phyloP scores from a whole-genome alignment of 2,888 invertebrate species.

The Branchinecta sandiegonensis region DNA sequence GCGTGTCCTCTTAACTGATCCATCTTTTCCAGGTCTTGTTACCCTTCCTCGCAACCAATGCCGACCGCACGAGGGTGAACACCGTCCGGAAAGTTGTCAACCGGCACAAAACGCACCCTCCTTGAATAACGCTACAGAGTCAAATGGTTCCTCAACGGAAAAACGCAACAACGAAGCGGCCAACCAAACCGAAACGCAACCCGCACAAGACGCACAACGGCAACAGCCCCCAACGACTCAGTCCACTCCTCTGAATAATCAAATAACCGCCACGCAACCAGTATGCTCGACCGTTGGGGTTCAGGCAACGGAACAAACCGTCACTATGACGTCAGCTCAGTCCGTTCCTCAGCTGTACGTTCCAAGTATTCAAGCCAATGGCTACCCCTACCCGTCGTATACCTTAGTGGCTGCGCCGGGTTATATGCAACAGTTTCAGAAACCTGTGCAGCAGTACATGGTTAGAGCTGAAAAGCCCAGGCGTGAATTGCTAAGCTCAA shows the following conservation, averaged over 20 bases:
- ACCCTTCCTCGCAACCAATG: slow-evolving; percentile 64
- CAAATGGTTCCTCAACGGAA: background rate
- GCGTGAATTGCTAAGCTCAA: slow-evolving; percentile 33
- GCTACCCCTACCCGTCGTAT: slow-evolving; percentile 22
- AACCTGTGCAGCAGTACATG: slow-evolving; percentile 34
- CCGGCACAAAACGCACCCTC: slow-evolving; percentile 45
- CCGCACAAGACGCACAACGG: slow-evolving; percentile 12
- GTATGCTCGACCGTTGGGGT: slow-evolving; percentile 1
- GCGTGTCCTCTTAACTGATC: slow-evolving; percentile 20
- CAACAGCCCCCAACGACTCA: slow-evolving; percentile 22
- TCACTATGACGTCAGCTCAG: slow-evolving; percentile 19
- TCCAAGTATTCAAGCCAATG: slow-evolving; percentile 20
- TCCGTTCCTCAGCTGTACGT: slow-evolving; percentile 17
- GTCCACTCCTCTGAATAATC: slow-evolving; percentile 43
- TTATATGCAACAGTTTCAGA: slow-evolving; percentile 28
- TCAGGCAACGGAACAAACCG: slow-evolving; percentile 15
- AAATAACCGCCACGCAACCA: slow-evolving; percentile 21
- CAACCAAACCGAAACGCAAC: background rate
- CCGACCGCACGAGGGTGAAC: slow-evolving; percentile 52
- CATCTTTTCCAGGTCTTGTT: slow-evolving; percentile 50
- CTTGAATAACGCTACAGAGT: background rate
- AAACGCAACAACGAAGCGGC: background rate
- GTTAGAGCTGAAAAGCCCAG: slow-evolving; percentile 22
- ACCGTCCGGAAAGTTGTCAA: slow-evolving; percentile 34
- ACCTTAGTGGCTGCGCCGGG: slow-evolving; percentile 23